Base-by-base conservation (phyloP, 1,140 invertebrate species). In the Drosophila jambulina region DNA sequence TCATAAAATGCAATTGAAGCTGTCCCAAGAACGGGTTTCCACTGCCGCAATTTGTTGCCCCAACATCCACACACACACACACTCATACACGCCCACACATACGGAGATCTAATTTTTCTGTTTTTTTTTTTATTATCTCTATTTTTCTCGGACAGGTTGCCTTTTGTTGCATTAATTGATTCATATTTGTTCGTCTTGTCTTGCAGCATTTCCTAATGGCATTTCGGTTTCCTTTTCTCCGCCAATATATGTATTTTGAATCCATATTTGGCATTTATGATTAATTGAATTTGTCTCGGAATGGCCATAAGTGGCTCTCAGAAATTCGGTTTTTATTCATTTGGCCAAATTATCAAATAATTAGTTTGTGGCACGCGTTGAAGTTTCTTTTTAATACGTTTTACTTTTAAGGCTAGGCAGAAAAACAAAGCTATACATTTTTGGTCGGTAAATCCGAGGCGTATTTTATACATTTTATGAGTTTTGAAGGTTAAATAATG, bases 111-210 rank as follows among this genome's bases (percentile, higher is more conserved):
- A 56, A 56, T 56, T 56, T 56, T 56, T 38, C 21, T 19, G 21
- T 56, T 42, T 32, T 15, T 58, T 13, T 21, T 21, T 61, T 59
- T 19, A 32, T 48, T 48, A 48, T n/a, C 48, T 51, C 21, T 42
- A 15, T 23, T 34, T 38, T 34, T 53, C 32, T 59, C 12, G 57
- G 48, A 80, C 68, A 74, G 74, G 68, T 85, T 88, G 85, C 81
- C 84, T 88, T 87, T 87, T 88, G 83, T 80, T 88, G 84, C 77
- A 80, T 70, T 85, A 88, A 88, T 88, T 88, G 81, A 90, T 88
- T 88, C 81, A 88, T 88, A 88, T 88, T 88, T 88, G 83, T 53
- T 85, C 48, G 72, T 54, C 61, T 56, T 70, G 83, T 80, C 79
- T 58, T 46, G 62, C 54, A 51, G 64, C 60, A 38, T 64, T 68